These are phyloP conservation scores for Marmota monax DNA, from an alignment of 2,113 vertebrate genomes.

Conservation along the genomic window DNA sequence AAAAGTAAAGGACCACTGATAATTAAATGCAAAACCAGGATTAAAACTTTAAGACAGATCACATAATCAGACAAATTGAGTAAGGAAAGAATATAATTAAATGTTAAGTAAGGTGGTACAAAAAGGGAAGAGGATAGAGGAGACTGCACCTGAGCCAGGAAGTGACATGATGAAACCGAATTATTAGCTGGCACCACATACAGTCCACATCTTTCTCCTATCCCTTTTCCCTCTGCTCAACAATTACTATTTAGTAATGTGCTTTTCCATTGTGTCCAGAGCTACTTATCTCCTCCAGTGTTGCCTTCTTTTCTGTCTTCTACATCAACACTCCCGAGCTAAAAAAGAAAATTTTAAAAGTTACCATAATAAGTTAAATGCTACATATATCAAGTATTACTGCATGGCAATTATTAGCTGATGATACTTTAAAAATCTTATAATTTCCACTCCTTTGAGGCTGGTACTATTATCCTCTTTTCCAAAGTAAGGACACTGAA, in stretches of 20 bases:
- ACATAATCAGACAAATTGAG: constrained; percentile 6
- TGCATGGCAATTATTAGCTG: constrained; percentile 29
- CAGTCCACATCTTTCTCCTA: neutral
- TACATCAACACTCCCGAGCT: constrained; percentile 40
- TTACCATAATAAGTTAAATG: constrained; percentile 61
- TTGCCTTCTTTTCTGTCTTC: constrained; percentile 57
- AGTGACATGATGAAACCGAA: neutral
- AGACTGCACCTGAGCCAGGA: neutral
- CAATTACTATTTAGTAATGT: neutral
- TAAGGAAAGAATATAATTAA: neutral
- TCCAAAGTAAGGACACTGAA: constrained; percentile 45
- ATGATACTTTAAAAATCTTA: neutral
- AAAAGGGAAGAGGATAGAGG: neutral
- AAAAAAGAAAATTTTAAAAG: constrained; percentile 51
- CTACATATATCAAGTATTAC: neutral
- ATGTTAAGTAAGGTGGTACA: neutral
- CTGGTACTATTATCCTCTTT: constrained; percentile 23
- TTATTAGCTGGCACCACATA: neutral
- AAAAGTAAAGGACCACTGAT: neutral
- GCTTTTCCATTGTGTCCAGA: neutral
- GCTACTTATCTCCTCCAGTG: constrained; percentile 41
- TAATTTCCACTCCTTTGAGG: constrained; percentile 32
- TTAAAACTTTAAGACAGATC: constrained; percentile 13
- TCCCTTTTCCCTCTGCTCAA: neutral
- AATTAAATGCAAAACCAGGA: constrained; percentile 52